Percentiles rank a stretch among this genome's conserved stretches.
These are phyloP conservation scores for Nycticorax nycticorax DNA, from an alignment of 2,113 vertebrate species.

Conservation along the genomic window DNA sequence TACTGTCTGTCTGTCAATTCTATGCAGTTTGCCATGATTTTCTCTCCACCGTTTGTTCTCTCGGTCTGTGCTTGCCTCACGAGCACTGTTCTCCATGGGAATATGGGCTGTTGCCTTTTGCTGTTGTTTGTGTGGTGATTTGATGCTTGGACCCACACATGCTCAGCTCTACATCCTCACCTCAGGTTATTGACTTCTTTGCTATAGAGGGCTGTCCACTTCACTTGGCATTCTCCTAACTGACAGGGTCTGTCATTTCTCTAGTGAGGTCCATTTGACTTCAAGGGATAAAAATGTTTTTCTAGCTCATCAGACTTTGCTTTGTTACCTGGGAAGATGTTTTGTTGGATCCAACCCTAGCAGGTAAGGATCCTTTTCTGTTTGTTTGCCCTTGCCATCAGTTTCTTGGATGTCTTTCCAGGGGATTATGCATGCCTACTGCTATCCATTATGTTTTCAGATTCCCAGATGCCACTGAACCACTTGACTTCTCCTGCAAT, in stretches of 20 bases:
- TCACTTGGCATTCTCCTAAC: background rate
- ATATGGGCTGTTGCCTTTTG: background rate
- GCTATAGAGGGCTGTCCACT: background rate
- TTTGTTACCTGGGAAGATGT: background rate
- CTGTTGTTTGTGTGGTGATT: background rate
- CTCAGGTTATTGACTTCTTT: background rate
- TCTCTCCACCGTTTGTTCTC: background rate
- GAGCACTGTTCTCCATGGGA: background rate
- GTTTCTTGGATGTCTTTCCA: constrained; percentile 47
- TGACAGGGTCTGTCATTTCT: background rate
- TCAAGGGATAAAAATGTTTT: constrained; percentile 21
- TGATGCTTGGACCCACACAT: accelerated
- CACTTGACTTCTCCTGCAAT: constrained; percentile 5
- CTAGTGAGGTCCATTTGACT: background rate
- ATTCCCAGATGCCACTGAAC: constrained; percentile 39
- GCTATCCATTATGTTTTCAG: constrained; percentile 45
- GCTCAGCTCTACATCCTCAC: background rate
- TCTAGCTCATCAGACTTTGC: background rate
- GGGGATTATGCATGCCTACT: constrained; percentile 39
- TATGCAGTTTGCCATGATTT: background rate
- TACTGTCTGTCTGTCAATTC: background rate
- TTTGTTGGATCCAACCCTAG: background rate
- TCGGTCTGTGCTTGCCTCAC: background rate
- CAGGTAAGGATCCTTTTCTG: background rate
- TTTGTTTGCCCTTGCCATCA: background rate